Evolutionary conservation across 2,888 invertebrate genomes (phyloP).

Genomic region (Digitonthophagus gazella): DNA sequence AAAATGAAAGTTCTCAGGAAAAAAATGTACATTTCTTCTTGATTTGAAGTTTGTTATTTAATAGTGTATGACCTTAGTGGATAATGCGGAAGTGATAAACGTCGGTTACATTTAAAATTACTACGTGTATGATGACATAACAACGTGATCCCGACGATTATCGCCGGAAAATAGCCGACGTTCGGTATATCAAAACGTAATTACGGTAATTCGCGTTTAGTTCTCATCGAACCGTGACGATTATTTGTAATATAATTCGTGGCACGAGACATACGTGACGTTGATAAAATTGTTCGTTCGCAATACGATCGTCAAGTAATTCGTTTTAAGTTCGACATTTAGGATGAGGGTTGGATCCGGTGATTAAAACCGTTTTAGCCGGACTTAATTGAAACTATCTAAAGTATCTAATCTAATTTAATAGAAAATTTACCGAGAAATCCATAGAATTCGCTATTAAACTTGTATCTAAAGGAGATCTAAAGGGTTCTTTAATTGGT

Average conservation of each 20-base stretch:
- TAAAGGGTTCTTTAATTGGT: neutral
- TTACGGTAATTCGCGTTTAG: neutral
- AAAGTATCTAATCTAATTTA: slow-evolving; percentile 14
- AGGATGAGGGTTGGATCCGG: too few species aligned
- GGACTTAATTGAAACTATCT: slow-evolving; percentile 15
- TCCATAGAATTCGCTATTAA: slow-evolving; percentile 8
- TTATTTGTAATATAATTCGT: neutral
- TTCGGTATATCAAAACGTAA: neutral
- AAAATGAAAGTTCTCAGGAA: too few species aligned
- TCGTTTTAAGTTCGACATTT: neutral
- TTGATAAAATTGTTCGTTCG: neutral
- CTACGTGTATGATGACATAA: neutral
- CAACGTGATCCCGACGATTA: neutral
- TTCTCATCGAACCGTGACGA: neutral
- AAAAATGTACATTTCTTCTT: too few species aligned
- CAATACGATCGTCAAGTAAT: too few species aligned
- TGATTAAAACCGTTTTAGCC: too few species aligned
- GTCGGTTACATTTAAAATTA: neutral
- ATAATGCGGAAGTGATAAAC: neutral
- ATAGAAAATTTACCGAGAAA: slow-evolving; percentile 11
- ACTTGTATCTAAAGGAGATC: neutral
- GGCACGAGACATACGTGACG: neutral
- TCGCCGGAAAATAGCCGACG: neutral
- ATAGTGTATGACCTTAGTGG: neutral
- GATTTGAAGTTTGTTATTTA: too few species aligned